Evolutionary conservation across 2,888 invertebrate species (phyloP).

Genomic region (Himalopsyche kuldschensis): DNA sequence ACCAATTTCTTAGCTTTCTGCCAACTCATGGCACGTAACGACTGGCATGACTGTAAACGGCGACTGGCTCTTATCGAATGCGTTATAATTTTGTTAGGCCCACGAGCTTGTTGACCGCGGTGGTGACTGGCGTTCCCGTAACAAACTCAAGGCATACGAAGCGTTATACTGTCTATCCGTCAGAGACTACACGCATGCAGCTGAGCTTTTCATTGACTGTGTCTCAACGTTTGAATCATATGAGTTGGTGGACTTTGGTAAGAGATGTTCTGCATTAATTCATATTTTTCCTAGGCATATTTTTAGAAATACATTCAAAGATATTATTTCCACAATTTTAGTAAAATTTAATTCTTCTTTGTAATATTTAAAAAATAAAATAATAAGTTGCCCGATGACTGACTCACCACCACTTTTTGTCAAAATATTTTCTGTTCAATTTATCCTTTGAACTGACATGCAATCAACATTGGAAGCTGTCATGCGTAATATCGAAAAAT

Average conservation of each 20-base stretch:
- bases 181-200: slow-evolving; percentile 94
- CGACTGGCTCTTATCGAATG: neutral
- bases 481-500: neutral
- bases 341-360: no score
- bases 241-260: slow-evolving; percentile 96
- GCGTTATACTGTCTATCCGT: slow-evolving; percentile 96
- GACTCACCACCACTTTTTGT: no score
- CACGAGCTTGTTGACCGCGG: slow-evolving; percentile 88
- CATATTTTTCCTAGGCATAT: neutral
- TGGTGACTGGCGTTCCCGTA: slow-evolving; percentile 98
- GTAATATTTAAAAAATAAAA: no score
- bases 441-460: neutral
- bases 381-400: no score
- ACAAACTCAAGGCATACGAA: slow-evolving; percentile 95
- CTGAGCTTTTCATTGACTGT: slow-evolving; percentile 93
- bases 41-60: no score
- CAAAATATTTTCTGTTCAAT: no score
- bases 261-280: slow-evolving; percentile 57
- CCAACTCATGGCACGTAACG: no score
- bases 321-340: no score
- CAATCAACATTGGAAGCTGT: neutral
- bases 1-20: no score
- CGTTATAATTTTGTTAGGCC: slow-evolving; percentile 48
- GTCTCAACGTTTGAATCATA: slow-evolving; percentile 99
- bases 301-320: no score